phyloP scores from a whole-genome alignment of 2,797 vertebrate genomes.

The Chelmon rostratus region DNA sequence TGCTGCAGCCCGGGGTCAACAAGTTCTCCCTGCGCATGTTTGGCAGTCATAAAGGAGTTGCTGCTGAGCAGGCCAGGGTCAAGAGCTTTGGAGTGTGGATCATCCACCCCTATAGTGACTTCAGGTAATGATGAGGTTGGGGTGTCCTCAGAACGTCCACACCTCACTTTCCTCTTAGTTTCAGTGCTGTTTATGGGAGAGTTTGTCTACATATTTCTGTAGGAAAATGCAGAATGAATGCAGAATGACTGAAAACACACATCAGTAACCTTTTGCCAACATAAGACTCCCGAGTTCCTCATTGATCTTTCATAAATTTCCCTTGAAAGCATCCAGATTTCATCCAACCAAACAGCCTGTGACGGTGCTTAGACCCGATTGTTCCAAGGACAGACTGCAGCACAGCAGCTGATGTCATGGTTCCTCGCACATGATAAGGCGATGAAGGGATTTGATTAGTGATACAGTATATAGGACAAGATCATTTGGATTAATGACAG shows the following conservation, averaged over 20 bases:
- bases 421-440: constrained; percentile 74
- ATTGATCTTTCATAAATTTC: not conserved
- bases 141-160: not conserved
- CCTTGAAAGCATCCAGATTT: constrained; percentile 31
- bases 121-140: constrained; percentile 86
- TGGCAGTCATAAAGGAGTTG: constrained; percentile 95
- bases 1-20: constrained; percentile 96
- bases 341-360: constrained; percentile 2
- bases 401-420: constrained; percentile 72
- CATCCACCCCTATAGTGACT: constrained; percentile 98
- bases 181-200: not conserved
- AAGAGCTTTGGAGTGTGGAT: constrained; percentile 95
- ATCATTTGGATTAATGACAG: constrained; percentile 82
- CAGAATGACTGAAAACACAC: not conserved
- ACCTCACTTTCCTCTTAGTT: not conserved
- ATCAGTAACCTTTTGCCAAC: not conserved
- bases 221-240: not conserved
- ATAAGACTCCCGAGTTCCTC: not conserved
- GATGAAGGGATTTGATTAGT: constrained; percentile 84
- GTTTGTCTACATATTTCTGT: not conserved
- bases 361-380: constrained; percentile 19
- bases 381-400: constrained; percentile 71
- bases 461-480: constrained; percentile 82
- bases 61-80: constrained; percentile 93
- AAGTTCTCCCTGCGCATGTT: constrained; percentile 98